These are phyloP conservation scores for Tamandua tetradactyla DNA, from an alignment of 2,797 vertebrate species.

Conservation along the genomic window DNA sequence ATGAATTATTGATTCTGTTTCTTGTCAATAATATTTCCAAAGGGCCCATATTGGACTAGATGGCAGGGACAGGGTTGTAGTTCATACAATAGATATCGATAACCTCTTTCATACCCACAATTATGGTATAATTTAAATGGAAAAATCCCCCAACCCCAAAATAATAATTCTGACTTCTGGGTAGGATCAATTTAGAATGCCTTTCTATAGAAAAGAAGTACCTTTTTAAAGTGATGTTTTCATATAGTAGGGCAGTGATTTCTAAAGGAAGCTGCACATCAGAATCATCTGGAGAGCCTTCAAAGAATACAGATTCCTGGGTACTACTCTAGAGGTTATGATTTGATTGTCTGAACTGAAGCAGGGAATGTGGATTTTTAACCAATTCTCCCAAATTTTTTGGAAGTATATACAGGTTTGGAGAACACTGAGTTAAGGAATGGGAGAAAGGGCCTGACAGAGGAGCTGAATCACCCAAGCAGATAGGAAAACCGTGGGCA, in stretches of 20 bases:
- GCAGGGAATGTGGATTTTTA: background rate
- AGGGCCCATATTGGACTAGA: background rate
- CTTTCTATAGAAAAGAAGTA: background rate
- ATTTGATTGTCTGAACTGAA: slow-evolving; percentile 10
- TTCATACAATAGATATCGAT: background rate
- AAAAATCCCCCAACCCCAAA: background rate
- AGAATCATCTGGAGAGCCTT: background rate
- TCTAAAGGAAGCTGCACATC: background rate
- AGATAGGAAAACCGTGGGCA: background rate
- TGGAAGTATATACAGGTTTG: background rate
- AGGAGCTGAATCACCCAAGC: background rate
- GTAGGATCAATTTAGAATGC: background rate
- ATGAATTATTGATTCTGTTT: background rate
- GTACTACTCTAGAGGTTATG: background rate
- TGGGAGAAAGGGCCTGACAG: background rate
- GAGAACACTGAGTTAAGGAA: background rate
- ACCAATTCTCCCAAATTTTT: background rate
- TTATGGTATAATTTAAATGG: background rate
- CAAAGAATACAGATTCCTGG: background rate
- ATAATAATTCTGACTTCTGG: background rate
- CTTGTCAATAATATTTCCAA: slow-evolving; percentile 19
- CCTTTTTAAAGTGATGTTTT: background rate
- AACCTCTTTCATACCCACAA: background rate
- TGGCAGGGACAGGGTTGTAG: background rate
- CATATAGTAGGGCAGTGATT: background rate